Evolutionary conservation across 2,113 vertebrate species (phyloP).

Genomic region (Galeopterus variegatus): DNA sequence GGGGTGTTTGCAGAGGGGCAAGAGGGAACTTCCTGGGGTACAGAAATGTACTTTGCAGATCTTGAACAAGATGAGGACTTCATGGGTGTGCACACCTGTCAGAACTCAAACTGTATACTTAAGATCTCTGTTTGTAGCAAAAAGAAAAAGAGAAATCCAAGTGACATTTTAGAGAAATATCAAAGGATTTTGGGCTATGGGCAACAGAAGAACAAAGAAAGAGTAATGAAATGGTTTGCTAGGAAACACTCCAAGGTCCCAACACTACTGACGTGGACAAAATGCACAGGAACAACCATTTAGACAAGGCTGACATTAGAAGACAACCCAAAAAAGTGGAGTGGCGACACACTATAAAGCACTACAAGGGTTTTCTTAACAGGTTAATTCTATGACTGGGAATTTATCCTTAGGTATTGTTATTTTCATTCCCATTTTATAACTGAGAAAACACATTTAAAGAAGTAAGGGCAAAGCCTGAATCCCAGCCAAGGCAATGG

Average conservation of each 20-base stretch:
- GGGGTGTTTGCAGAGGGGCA: not conserved
- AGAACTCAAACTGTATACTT: not conserved
- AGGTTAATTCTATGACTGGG: not conserved
- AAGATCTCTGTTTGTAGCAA: constrained; percentile 15
- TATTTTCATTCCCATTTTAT: not conserved
- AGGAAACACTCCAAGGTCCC: not conserved
- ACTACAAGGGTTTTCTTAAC: not conserved
- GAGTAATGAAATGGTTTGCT: not conserved
- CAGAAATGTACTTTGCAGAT: not conserved
- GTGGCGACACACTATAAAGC: not conserved
- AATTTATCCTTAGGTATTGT: not conserved
- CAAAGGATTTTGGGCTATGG: constrained; percentile 34
- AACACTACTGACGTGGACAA: not conserved
- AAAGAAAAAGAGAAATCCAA: constrained; percentile 53
- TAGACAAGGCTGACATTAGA: not conserved
- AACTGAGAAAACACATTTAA: not conserved
- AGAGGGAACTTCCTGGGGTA: not conserved
- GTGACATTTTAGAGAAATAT: constrained; percentile 47
- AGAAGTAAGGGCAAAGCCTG: not conserved
- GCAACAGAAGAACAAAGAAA: constrained; percentile 14
- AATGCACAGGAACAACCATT: not conserved
- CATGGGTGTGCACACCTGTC: not conserved
- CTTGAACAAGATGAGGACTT: not conserved
- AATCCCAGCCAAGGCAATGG: not conserved
- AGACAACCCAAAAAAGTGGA: not conserved